Conservation (phyloP, 2,797 vertebrate genomes). For the Urophycis tenuis region DNA sequence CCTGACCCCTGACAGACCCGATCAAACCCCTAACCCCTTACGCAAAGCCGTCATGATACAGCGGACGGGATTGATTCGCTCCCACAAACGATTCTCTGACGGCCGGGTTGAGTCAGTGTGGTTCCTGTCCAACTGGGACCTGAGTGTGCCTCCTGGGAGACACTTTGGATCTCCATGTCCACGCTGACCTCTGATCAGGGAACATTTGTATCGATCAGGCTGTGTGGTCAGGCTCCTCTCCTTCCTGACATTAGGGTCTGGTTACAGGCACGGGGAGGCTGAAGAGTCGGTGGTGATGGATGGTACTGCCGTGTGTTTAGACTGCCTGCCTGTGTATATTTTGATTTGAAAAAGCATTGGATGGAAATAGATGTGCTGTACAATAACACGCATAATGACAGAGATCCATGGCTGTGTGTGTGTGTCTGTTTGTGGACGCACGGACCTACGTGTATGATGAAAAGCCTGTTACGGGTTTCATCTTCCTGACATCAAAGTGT, state of each 20-base stretch:
- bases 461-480: neutral
- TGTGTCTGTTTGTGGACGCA: neutral
- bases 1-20: neutral
- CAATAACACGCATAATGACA: neutral
- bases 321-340: constrained; percentile 10
- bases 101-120: constrained; percentile 24
- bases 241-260: constrained; percentile 21
- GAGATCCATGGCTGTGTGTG: neutral
- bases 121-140: constrained; percentile 22
- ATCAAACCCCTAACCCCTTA: neutral
- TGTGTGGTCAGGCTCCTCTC: constrained; percentile 24
- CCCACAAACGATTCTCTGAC: neutral
- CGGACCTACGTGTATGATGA: constrained; percentile 2
- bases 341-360: constrained; percentile 18
- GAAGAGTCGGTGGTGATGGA: constrained; percentile 21
- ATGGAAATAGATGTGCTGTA: no score
- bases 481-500: constrained; percentile 39
- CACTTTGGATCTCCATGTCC: constrained; percentile 32
- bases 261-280: constrained; percentile 29
- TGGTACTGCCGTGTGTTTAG: constrained; percentile 32
- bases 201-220: constrained; percentile 45
- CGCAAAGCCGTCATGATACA: neutral
- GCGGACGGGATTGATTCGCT: neutral
- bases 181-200: constrained; percentile 41
- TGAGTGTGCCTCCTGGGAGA: constrained; percentile 3